Base-by-base conservation (phyloP, 2,888 invertebrate species). In the Bhutanitis thaidina region DNA sequence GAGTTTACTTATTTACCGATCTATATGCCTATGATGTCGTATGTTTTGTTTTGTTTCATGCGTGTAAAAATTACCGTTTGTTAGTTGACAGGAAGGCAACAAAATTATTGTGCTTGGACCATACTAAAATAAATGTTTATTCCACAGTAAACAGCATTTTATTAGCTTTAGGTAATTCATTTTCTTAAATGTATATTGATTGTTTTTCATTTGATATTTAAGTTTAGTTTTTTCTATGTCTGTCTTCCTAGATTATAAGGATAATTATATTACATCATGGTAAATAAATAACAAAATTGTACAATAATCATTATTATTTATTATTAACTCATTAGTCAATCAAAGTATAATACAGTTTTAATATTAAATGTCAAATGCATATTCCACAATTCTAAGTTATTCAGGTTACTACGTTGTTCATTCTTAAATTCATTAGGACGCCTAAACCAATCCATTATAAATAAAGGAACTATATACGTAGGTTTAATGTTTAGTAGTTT, bases 101-200 rank as follows among this genome's bases (percentile, higher is more conserved):
- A 46, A 52, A 46, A 64, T 67, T 54, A 50, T 66, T 65, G 62
- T 61, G 64, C 65, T 67, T 61, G 67, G 67, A 71, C 67, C 65
- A 27, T 27, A 7, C 27, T 27, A 8, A 27, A 27, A 62, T 40
- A 40, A 45, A 45, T 46, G 37, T 51, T 46, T 38, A 43, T 52
- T 47, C 38, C 46, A 52, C 1, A 38, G 27, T 27, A 50, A 43
- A 16, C 27, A 43, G 41, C 27, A 43, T 52, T 52, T 52, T 52
- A 47, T 38, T 47, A 38, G 25, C 15, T 41, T 43, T 15, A 46
- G 45, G 25, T 34, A 9, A 37, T 43, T 43, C 20, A 49, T 14
- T 43, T 34, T 25, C 43, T 45, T 13, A 14, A 34, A 34, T 10
- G 2, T 45, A 27, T 37, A 27, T 45, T n/a, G 8, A 14, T 12